Evolutionary conservation across 1,140 invertebrate species (phyloP), one percentile per base, ranked within the genome.

Genomic region (Temnothorax curvispinosus): DNA sequence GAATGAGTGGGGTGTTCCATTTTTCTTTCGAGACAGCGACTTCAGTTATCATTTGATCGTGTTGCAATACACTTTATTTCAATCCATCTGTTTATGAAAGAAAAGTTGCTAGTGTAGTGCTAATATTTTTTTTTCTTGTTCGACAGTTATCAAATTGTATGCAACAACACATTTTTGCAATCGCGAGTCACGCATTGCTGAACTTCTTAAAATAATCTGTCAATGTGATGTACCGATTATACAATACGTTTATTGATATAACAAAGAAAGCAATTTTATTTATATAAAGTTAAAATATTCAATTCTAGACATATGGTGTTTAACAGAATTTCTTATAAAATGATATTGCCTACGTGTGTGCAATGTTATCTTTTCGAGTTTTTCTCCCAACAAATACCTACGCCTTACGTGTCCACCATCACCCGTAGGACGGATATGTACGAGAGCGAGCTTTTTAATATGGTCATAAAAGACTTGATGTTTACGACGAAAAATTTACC

Each of bases 351-450:
- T 56, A 58, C 54, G 1, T 8, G 11, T 60, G 21, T 60, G 18
- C 50, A 11, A 52, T 18, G 56, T 27, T 13, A 13, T 0, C 8
- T 11, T 27, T 62, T 35, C 27, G 6, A 62, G 1, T 7, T 62
- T 18, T 35, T 4, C 5, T 35, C 5, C 35, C 32, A 62, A 62
- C 8, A 5, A 7, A 35, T 18, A 15, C 15, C 50, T 52, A 1
- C 2, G 13, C 11, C 6, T 21, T 75, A 75, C 18, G 38, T 0
- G 3, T 64, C 71, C 2, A 89, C 5, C 88, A 89, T 89, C 4
- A 88, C 64, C 1, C 87, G 76, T 0, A 89, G 15, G 6, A 89
- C 76, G 1, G 87, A 89, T 0, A 89, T 27, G 1, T 89, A 89
- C 6, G 88, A 89, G n/a, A 88, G 15, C 0, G 87, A 86, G 0